Evolutionary conservation across 2,888 invertebrate species (phyloP), one percentile per base, ranked within the genome.

Genomic region (Hirtodrosophila confusa): DNA sequence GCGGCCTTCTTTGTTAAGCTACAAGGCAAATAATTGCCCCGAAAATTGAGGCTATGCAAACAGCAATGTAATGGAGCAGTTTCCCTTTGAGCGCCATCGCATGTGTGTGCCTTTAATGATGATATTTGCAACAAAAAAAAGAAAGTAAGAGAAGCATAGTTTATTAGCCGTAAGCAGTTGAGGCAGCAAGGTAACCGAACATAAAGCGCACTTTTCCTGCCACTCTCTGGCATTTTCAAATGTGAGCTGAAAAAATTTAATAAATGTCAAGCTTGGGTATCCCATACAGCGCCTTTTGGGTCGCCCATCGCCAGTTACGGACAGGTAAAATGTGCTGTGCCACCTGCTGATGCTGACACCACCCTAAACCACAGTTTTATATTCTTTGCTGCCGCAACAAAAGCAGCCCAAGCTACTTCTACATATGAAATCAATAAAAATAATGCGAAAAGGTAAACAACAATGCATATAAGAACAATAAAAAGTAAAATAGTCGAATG

Each of bases 11-110:
- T 79, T 64, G 75, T 72, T 71, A 65, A 53, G 63, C 70, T 80
- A 86, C 88, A 76, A 64, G 70, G 64, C 66, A 87, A 77, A 84
- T 84, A 84, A 84, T 84, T 84, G 88, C 82, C 86, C 69, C 51
- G 54, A 60, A 88, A 84, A 88, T 88, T 75, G 67, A 70, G 88
- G 83, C 85, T 85, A 87, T 85, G 85, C 88, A 88, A 88, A 84
- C 88, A 69, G 82, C 57, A 71, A 67, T 68, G 78, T 84, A 83
- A 83, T 80, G 71, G 88, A 88, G 85, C 78, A 50, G 84, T 80
- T 66, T 79, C 66, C 61, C 80, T 83, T 83, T 71, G 80, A 68
- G 69, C 70, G 40, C 41, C 60, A 63, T 58, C 45, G 73, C 69
- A 67, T 61, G 69, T 77, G 85, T 60, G 40, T 40, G 67, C 11